Evolutionary conservation across 1,140 invertebrate genomes (phyloP).

Genomic region (Drosophila azteca): DNA sequence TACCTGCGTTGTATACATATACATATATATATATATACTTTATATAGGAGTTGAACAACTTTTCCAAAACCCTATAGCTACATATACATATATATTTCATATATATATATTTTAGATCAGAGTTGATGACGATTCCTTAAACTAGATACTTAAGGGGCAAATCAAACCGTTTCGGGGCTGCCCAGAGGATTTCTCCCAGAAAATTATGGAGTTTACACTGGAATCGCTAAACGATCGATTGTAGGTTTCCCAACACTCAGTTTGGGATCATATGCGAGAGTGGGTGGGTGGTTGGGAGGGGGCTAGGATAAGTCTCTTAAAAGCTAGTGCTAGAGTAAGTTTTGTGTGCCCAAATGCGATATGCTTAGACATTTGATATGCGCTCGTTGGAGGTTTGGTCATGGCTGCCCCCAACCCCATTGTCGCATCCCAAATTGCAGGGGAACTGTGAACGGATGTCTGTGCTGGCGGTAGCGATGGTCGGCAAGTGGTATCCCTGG

Average conservation of each 20-base stretch:
- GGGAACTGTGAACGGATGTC: background rate
- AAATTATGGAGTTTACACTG: slow-evolving; percentile 23
- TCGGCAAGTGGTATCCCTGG: slow-evolving; percentile 22
- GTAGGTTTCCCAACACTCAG: background rate
- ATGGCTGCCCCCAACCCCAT: slow-evolving; percentile 12
- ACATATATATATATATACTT: slow-evolving; percentile 25
- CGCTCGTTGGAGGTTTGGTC: slow-evolving; percentile 73
- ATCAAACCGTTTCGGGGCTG: slow-evolving; percentile 17
- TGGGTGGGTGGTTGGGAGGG: background rate
- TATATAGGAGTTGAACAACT: slow-evolving; percentile 36
- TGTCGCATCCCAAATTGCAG: slow-evolving; percentile 19
- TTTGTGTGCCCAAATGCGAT: slow-evolving; percentile 79
- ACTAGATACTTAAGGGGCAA: slow-evolving; percentile 75
- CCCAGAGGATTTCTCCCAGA: background rate
- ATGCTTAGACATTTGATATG: slow-evolving; percentile 82
- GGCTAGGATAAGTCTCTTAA: slow-evolving; percentile 20
- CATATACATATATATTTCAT: background rate
- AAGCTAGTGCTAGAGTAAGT: slow-evolving; percentile 51
- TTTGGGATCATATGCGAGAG: background rate
- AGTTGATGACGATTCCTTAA: slow-evolving; percentile 52
- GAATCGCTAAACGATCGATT: slow-evolving; percentile 36
- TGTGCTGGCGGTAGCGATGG: slow-evolving; percentile 17
- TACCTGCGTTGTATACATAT: slow-evolving; percentile 25
- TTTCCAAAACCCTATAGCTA: slow-evolving; percentile 19
- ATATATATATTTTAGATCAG: background rate